Evolutionary conservation across 2,113 vertebrate genomes (phyloP).

Genomic region (Sylvietta virens): DNA sequence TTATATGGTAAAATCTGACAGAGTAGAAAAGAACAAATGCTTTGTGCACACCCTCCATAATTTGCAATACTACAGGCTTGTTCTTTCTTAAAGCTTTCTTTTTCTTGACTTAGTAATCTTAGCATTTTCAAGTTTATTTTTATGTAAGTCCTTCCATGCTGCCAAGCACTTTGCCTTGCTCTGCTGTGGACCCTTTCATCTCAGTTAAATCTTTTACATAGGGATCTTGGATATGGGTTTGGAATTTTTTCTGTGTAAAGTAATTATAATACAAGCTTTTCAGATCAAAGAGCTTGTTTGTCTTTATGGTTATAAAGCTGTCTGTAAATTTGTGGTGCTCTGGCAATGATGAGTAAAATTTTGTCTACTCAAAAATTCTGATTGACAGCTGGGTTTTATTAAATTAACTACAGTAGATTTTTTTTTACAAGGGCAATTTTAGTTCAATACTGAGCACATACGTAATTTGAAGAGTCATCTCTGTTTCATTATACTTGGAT

Average conservation of each 20-base stretch:
- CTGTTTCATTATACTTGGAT: background rate
- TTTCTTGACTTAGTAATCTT: background rate
- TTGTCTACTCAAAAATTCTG: background rate
- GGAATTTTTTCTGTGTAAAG: constrained; percentile 8
- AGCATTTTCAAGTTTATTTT: constrained; percentile 2
- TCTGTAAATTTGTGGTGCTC: background rate
- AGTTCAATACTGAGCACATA: background rate
- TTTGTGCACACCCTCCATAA: background rate
- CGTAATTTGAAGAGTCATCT: background rate
- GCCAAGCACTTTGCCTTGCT: background rate
- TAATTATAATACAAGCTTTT: background rate
- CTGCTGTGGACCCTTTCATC: background rate
- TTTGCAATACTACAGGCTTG: background rate
- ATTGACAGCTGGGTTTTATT: background rate
- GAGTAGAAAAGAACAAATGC: background rate
- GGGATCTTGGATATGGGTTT: background rate
- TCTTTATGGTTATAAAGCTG: background rate
- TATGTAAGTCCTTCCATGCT: background rate
- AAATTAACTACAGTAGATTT: background rate
- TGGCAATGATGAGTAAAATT: background rate
- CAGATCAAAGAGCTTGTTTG: constrained; percentile 15
- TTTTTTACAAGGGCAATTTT: background rate
- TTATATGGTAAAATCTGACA: background rate
- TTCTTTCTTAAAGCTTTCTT: background rate
- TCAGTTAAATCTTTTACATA: background rate